Evolutionary conservation across 2,888 invertebrate species (phyloP).

Genomic region (Pandemis heparana): DNA sequence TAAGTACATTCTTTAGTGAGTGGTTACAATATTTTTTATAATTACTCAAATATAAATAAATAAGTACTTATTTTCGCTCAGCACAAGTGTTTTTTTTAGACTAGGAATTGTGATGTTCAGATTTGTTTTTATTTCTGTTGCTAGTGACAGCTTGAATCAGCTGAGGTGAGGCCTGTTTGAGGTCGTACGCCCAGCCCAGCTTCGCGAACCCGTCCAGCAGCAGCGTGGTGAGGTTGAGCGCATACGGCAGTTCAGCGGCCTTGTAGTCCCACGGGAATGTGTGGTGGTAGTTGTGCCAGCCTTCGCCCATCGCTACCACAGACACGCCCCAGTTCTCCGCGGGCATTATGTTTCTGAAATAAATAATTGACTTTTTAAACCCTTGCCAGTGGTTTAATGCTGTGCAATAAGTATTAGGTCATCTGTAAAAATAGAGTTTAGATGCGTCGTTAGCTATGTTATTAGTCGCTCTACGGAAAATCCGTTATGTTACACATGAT

Average conservation of each 20-base stretch:
- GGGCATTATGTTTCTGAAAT: constrained; percentile 90
- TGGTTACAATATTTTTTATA: too few species aligned
- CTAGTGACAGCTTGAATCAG: constrained; percentile 79
- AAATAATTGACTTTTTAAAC: neutral
- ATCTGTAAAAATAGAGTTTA: neutral
- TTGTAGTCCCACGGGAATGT: constrained; percentile 97
- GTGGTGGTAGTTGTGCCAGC: constrained; percentile 98
- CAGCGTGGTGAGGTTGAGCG: constrained; percentile 89
- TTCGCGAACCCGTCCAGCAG: constrained; percentile 89
- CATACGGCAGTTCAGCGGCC: constrained; percentile 92
- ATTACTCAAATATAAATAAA: too few species aligned
- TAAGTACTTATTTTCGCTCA: too few species aligned
- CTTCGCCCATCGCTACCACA: constrained; percentile 91
- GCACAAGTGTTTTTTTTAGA: too few species aligned
- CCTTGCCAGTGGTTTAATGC: too few species aligned
- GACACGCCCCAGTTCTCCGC: constrained; percentile 91
- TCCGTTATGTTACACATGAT: too few species aligned
- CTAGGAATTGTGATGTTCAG: too few species aligned
- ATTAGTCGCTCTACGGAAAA: too few species aligned
- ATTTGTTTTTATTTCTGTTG: constrained; percentile 72
- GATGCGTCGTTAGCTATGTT: too few species aligned
- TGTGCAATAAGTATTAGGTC: neutral
- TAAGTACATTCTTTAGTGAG: too few species aligned
- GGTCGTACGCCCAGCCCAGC: constrained; percentile 92
- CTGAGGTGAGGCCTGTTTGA: constrained; percentile 87